Evolutionary conservation across 2,888 invertebrate species (phyloP), one percentile per base, ranked within the genome.

Genomic region (Cancer borealis): DNA sequence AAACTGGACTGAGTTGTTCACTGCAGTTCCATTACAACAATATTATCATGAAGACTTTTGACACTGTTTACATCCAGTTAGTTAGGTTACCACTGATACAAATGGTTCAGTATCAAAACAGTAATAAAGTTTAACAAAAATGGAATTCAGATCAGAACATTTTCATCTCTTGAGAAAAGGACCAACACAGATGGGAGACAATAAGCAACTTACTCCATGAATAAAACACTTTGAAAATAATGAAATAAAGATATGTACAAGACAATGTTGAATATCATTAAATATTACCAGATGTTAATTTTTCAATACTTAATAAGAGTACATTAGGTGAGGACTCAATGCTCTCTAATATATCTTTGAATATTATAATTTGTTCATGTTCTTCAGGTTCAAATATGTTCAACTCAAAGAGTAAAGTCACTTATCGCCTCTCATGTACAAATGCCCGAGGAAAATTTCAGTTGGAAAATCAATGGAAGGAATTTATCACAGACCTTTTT

Each of bases 401-500:
- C 26, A 45, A 10, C 12, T 87, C 47, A 66, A 90, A 79, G 49
- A 47, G 47, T n/a, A 17, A 66, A 93, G 47, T 73, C 90, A 90
- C 79, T 79, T 73, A 93, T 39, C 84, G 79, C 91, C 54, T 91
- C 93, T 91, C 93, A 93, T 39, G 45, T 87, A 73, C 54, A 90
- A 30, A 93, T 93, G 93, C 93, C 93, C 91, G 93, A 93, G 93
- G 93, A 93, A 84, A 93, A 91, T 91, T 93, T 93, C 91, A 93
- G 93, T 54, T 93, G 93, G 90, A 93, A 91, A 90, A 84, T 93
- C 87, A 91, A 93, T 93, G 93, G 93, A 93, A 93, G 93, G 93
- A 84, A 91, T 90, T 91, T 93, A 93, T 93, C 93, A 93, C 93
- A 93, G 93, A 93, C 93, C 93, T 93, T 93, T 93, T 93, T 93